Base-by-base conservation (phyloP, 1,140 invertebrate species). In the Drosophila teissieri region DNA sequence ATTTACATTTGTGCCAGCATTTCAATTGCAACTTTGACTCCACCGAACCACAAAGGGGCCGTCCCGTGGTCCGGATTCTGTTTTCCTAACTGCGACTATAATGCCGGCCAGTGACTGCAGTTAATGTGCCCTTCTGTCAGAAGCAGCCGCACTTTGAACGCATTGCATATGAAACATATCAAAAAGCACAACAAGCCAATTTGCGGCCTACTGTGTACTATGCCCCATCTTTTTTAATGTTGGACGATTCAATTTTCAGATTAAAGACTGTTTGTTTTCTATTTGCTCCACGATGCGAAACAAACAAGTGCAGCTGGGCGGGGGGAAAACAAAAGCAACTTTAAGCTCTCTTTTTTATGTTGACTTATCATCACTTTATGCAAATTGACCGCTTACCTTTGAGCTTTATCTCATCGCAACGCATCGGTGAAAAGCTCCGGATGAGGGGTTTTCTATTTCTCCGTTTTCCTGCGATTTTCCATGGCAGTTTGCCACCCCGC, bases 181-280 rank as follows among this genome's bases (percentile, higher is more conserved):
- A 51, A 2, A 2, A 31, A 7, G 39, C 48, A 52, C 60, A 49
- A 53, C 53, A 58, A 74, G 62, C 44, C 67, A 69, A 70, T 72
- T 58, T 42, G 48, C 14, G n/a, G 7, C 14, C 55, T 61, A 49
- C 42, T 58, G 46, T 48, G 68, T 82, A 56, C 42, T 22, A 34
- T 68, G 56, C 73, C 64, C 42, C 56, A n/a, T 8, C 17, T 27
- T 58, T 15, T 19, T 4, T 45, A 19, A 19, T 37, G 57, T 74
- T 89, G 91, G 89, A 91, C 91, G 91, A 79, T 91, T 91, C 85
- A 91, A 91, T 91, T 91, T 91, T 91, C 85, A 91, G 89, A 91
- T 91, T 89, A 77, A 89, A 73, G 84, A 73, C 79, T 80, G 80
- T 79, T 91, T 91, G 89, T 73, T 15, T 88, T 83, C 73, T 80